Percentiles rank a stretch among this genome's conserved stretches.
Conservation (phyloP, 2,888 invertebrate genomes). For the Taphrorychus bicolor region DNA sequence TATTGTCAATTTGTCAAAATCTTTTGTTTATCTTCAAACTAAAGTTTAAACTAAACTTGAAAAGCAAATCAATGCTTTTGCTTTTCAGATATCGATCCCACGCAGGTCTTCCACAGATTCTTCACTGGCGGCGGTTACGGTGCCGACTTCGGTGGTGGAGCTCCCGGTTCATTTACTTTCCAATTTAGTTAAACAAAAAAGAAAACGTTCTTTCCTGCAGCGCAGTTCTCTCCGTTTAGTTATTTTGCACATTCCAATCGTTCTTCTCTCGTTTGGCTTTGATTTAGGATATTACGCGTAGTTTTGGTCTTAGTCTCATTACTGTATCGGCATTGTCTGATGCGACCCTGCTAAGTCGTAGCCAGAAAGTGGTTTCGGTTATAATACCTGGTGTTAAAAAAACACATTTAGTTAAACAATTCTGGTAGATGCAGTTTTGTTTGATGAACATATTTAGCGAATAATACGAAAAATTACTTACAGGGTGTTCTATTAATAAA, state of each 20-base stretch:
- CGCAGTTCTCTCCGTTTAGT: not conserved
- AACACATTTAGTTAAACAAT: too few species aligned
- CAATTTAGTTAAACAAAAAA: not conserved
- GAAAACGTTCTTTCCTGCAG: not conserved
- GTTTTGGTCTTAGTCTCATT: not conserved
- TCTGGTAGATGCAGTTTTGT: too few species aligned
- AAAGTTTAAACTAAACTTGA: too few species aligned
- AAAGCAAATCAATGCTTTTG: not conserved
- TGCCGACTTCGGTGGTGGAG: not conserved
- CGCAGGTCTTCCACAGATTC: conserved; percentile 85
- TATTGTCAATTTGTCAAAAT: too few species aligned
- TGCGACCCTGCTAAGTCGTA: too few species aligned
- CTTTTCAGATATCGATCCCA: conserved; percentile 77
- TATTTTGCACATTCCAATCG: not conserved
- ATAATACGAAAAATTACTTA: too few species aligned
- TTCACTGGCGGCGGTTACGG: conserved; percentile 64
- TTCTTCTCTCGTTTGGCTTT: not conserved
- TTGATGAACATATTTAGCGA: too few species aligned
- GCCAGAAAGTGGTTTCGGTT: too few species aligned
- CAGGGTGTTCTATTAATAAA: conserved; percentile 78
- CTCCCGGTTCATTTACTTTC: not conserved
- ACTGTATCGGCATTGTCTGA: too few species aligned
- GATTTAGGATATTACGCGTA: not conserved
- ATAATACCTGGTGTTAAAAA: too few species aligned
- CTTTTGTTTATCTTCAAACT: too few species aligned